Evolutionary conservation across 2,888 invertebrate genomes (phyloP).

Genomic region (Scaptomyza flava): DNA sequence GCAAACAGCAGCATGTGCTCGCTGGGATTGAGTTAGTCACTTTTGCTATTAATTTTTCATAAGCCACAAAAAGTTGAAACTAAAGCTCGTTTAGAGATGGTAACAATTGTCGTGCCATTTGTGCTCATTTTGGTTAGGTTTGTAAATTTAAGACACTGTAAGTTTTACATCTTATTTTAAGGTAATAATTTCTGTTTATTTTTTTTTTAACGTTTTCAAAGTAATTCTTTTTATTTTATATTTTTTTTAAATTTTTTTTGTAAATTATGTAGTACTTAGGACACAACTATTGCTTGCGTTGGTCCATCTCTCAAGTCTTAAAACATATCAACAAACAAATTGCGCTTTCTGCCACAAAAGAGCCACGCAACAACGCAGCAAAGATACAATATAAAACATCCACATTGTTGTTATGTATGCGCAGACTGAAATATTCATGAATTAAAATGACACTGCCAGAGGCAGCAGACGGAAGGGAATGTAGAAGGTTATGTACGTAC

Average conservation of each 20-base stretch:
- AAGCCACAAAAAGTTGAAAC: conserved; percentile 37
- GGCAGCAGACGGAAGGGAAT: conserved; percentile 8
- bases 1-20: conserved; percentile 33
- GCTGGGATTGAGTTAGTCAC: conserved; percentile 49
- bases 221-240: too few species aligned
- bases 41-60: conserved; percentile 58
- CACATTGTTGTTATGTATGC: conserved; percentile 3
- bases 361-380: conserved; percentile 27
- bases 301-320: too few species aligned
- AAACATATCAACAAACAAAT: not conserved
- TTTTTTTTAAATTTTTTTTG: not conserved
- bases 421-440: conserved; percentile 60
- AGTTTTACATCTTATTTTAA: too few species aligned
- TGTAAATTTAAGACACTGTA: not conserved
- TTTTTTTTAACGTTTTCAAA: not conserved
- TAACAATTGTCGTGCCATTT: not conserved
- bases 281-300: too few species aligned
- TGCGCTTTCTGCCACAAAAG: conserved; percentile 27
- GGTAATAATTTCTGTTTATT: too few species aligned
- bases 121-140: not conserved
- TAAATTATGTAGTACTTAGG: too few species aligned
- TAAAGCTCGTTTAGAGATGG: conserved; percentile 42
- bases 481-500: conserved; percentile 1
- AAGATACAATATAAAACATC: conserved; percentile 7
- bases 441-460: conserved; percentile 47